These are phyloP conservation scores for Potorous gilbertii DNA, from an alignment of 2,797 vertebrate species.

Conservation along the genomic window DNA sequence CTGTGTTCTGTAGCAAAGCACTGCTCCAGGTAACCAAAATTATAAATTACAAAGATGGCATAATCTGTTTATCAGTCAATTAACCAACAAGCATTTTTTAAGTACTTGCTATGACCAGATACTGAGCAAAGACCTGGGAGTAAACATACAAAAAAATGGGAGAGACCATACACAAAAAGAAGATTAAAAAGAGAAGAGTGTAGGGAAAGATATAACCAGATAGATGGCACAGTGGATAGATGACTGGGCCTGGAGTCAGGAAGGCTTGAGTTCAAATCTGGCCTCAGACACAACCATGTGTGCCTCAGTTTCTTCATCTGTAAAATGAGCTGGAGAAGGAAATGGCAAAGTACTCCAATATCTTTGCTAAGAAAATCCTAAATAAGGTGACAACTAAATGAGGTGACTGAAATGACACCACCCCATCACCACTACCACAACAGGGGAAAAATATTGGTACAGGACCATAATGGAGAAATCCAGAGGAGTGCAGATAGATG, in stretches of 20 bases:
- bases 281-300: background rate
- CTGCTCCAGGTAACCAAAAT: background rate
- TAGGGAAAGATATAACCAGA: background rate
- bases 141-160: too few species aligned
- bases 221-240: background rate
- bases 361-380: background rate
- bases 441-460: background rate
- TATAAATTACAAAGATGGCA: background rate
- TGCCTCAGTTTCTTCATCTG: background rate
- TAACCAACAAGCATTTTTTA: background rate
- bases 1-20: background rate
- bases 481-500: background rate
- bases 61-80: background rate
- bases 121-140: background rate
- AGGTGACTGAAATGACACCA: background rate
- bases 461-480: background rate
- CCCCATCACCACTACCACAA: background rate
- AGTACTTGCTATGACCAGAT: background rate
- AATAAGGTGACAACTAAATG: background rate
- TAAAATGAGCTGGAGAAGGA: background rate
- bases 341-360: background rate
- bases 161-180: background rate
- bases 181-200: background rate
- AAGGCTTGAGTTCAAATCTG: background rate
- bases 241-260: background rate